Percentiles rank a stretch among this genome's conserved stretches.
Conservation (phyloP, 2,888 invertebrate genomes). For the Sepioteuthis lessoniana region DNA sequence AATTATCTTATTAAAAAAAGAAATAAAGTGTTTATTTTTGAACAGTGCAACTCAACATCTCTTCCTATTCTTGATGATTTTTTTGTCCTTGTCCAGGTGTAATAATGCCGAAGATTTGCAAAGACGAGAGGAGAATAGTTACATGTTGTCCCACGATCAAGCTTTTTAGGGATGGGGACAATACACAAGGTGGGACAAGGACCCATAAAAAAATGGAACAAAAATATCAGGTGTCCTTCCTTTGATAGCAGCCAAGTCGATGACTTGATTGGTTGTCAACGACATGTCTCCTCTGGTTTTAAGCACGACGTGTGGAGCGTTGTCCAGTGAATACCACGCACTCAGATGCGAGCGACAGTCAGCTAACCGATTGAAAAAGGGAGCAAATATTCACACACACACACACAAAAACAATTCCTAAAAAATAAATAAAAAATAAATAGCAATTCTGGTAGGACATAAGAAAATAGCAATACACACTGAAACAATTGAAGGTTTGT, state of each 20-base stretch:
- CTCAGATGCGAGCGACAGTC: conserved; percentile 6
- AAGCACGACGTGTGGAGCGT: not conserved
- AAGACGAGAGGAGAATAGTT: not conserved
- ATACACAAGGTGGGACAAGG: not conserved
- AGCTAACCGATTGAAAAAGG: conserved; percentile 4
- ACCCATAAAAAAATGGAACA: not conserved
- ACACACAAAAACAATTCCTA: not conserved
- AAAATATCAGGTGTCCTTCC: conserved; percentile 33
- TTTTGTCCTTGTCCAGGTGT: not conserved
- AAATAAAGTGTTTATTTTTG: no score
- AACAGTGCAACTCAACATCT: no score
- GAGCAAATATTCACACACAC: not conserved
- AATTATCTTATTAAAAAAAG: no score
- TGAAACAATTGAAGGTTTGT: not conserved
- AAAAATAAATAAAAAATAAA: not conserved
- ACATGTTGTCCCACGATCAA: not conserved
- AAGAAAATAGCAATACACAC: not conserved
- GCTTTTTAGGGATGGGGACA: not conserved
- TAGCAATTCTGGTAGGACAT: not conserved
- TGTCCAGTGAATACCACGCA: not conserved
- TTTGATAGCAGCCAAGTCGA: conserved; percentile 13
- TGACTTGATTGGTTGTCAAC: not conserved
- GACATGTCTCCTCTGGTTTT: not conserved
- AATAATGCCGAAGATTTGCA: not conserved
- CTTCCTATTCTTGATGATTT: not conserved